Evolutionary conservation across 2,888 invertebrate genomes (phyloP).

Genomic region (Acrocyrtus sp.): DNA sequence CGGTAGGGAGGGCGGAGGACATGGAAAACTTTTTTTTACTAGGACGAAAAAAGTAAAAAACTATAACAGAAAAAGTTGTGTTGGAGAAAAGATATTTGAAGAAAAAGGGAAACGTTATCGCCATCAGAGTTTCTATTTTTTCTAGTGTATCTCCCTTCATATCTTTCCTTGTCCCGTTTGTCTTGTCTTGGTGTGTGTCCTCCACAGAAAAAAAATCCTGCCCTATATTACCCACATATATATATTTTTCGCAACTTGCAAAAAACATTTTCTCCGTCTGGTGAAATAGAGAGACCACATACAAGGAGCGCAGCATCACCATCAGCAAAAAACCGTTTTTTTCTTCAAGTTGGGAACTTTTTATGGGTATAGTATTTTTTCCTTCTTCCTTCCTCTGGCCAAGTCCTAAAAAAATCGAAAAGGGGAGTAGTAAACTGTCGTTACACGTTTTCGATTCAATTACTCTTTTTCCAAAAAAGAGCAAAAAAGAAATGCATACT

Average conservation of each 20-base stretch:
- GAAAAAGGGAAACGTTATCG: constrained; percentile 5
- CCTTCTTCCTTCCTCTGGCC: background rate
- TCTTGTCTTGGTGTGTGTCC: background rate
- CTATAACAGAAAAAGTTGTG: background rate
- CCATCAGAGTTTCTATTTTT: constrained; percentile 13
- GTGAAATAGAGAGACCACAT: background rate
- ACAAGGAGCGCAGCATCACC: background rate
- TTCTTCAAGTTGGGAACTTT: background rate
- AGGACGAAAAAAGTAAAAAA: background rate
- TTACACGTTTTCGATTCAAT: constrained; percentile 38
- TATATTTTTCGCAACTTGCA: too few species aligned
- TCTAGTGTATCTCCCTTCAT: background rate
- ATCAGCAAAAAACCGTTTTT: too few species aligned
- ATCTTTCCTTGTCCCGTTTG: constrained; percentile 14
- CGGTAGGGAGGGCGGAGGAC: background rate
- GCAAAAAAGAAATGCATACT: constrained; percentile 6
- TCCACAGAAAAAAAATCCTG: background rate
- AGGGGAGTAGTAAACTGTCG: constrained; percentile 3
- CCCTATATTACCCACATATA: background rate
- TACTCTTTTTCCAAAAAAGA: too few species aligned
- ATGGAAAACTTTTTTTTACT: constrained; percentile 7
- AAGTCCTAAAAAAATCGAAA: background rate
- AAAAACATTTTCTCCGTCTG: too few species aligned
- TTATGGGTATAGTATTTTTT: background rate
- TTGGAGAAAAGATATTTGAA: constrained; percentile 3